Percentiles rank a stretch among this genome's conserved stretches.
These are phyloP conservation scores for Lepidonotus clava DNA, from an alignment of 2,888 invertebrate genomes.

Conservation along the genomic window DNA sequence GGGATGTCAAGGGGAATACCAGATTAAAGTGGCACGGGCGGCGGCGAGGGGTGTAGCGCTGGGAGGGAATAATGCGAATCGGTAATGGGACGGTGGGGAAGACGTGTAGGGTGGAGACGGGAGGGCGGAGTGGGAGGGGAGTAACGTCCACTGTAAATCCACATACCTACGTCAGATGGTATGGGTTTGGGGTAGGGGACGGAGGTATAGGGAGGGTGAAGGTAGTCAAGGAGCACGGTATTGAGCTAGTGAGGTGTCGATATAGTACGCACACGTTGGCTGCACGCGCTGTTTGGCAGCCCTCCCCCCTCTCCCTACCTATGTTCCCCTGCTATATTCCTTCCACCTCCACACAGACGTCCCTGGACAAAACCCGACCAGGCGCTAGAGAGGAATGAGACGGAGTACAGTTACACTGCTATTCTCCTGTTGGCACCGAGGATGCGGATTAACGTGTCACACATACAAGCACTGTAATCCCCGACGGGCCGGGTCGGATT, in stretches of 20 bases:
- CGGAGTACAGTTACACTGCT: background rate
- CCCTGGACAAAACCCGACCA: background rate
- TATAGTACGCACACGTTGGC: no score
- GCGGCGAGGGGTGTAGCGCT: background rate
- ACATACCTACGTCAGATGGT: background rate
- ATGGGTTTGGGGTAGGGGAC: background rate
- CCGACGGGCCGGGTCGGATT: background rate
- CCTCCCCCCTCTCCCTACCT: background rate
- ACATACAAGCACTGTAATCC: background rate
- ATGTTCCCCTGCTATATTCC: background rate
- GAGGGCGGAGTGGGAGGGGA: background rate
- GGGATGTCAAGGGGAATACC: slow-evolving; percentile 5
- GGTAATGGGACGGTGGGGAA: background rate
- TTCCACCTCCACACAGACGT: background rate
- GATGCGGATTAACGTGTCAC: background rate
- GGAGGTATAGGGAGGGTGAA: background rate
- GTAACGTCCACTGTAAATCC: background rate
- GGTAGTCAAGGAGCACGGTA: background rate
- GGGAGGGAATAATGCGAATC: background rate
- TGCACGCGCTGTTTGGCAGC: background rate
- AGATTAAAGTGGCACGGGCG: background rate
- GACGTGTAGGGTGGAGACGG: background rate
- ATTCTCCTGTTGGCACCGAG: background rate
- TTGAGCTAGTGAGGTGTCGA: no score
- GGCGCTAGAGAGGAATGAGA: background rate